Conservation (phyloP, 1,140 invertebrate species). For the Diachasma alloeum region DNA sequence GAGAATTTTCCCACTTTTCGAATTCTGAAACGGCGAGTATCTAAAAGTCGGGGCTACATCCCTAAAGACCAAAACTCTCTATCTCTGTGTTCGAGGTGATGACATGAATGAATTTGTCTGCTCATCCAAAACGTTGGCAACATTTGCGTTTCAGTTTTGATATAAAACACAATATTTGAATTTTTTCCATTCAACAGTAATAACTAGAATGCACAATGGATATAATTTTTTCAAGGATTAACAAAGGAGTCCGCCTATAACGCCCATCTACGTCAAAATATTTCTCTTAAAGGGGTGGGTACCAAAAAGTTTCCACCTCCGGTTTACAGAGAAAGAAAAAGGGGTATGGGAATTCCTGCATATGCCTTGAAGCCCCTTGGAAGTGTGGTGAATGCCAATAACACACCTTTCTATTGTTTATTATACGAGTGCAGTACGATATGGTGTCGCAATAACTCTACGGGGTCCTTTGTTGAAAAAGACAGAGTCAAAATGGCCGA, state of each 20-base stretch:
- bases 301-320: not conserved
- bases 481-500: slow-evolving; percentile 64
- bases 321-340: not conserved
- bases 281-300: slow-evolving; percentile 42
- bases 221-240: slow-evolving; percentile 35
- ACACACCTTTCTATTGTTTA: slow-evolving; percentile 6
- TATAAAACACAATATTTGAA: too few relatives aligned
- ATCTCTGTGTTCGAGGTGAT: too few relatives aligned
- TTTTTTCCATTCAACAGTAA: not conserved
- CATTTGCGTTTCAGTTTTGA: too few relatives aligned
- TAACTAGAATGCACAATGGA: slow-evolving; percentile 25
- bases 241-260: slow-evolving; percentile 30
- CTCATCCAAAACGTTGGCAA: too few relatives aligned
- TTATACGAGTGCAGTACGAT: slow-evolving; percentile 41
- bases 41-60: too few relatives aligned
- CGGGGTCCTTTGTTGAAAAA: slow-evolving; percentile 56
- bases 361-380: slow-evolving; percentile 20
- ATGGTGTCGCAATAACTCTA: slow-evolving; percentile 55
- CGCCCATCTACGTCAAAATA: slow-evolving; percentile 61
- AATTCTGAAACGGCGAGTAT: too few relatives aligned
- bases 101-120: too few relatives aligned
- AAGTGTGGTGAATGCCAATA: slow-evolving; percentile 13
- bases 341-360: slow-evolving; percentile 38
- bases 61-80: too few relatives aligned
- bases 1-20: too few relatives aligned